Base-by-base conservation (phyloP, 2,888 invertebrate species). In the Hydraecia micacea region DNA sequence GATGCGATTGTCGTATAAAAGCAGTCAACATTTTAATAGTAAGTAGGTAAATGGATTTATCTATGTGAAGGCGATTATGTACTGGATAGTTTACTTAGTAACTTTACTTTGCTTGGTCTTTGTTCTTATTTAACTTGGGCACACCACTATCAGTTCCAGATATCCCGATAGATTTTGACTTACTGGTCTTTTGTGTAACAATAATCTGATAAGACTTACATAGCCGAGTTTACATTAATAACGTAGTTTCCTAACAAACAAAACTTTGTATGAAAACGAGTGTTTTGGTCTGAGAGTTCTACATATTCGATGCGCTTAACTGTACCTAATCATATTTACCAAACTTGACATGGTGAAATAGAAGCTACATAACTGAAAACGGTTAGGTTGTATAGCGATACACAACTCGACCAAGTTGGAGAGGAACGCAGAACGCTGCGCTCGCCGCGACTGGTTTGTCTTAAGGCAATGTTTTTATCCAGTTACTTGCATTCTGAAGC, bases 401-500 rank as follows among this genome's bases (percentile, higher is more conserved):
- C 83, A 83, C 86, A 87, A 90, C 77, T 86, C 87, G 84, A 76
- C 90, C 88, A 91, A 92, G 89, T 92, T 90, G 85, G 87, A 88
- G 83, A 90, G 92, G 88, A 89, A 88, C 86, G 87, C 88, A 91
- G 88, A 89, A 87, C 86, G 88, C 88, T 87, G 68, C 89, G 91
- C 88, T 90, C 89, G 89, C 84, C 67, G 75, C 93, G 94, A 96
- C 96, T 96, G 96, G 96, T 96, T 96, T 95, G 93, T 94, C 94
- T 95, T 93, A 92, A 92, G 92, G 91, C 93, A 92, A 93, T 95
- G 96, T 96, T 96, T 96, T 96, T 96, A 94, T 96, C 96, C 96
- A 95, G 95, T 95, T 95, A 95, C 96, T 95, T 95, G 94, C 95
- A 96, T 96, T 96, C 96, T 96, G 95, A 95, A 93, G 95, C 94